phyloP scores from a whole-genome alignment of 2,797 vertebrate species.

The Melopsittacus undulatus region DNA sequence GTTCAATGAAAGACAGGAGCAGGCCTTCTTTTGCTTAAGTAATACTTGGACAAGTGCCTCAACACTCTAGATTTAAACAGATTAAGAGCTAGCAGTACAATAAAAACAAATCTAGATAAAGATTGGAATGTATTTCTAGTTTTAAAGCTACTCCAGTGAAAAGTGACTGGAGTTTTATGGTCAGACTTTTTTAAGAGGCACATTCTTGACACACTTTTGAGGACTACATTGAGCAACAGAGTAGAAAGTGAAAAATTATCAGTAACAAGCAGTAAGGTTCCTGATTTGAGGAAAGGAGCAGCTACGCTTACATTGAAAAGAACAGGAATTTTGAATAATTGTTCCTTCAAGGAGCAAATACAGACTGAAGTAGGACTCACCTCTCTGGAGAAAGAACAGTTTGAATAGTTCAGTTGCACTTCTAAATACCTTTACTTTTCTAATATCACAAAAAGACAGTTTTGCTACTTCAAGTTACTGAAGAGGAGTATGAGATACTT shows the following conservation, averaged over 20 bases:
- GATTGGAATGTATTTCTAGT: not conserved
- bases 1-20: not conserved
- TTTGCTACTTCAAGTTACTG: not conserved
- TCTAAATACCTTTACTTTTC: not conserved
- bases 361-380: not conserved
- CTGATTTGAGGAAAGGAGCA: not conserved
- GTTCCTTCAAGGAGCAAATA: not conserved
- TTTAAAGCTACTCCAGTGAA: not conserved
- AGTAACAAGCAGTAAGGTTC: not conserved
- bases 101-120: not conserved
- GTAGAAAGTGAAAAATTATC: not conserved
- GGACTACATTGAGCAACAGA: not conserved
- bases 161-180: not conserved
- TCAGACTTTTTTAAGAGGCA: not conserved
- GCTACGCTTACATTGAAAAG: not conserved
- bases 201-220: not conserved
- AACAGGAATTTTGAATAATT: not conserved
- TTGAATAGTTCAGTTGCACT: not conserved
- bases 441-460: not conserved
- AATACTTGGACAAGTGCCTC: not conserved
- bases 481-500: not conserved
- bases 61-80: not conserved
- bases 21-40: fast-evolving
- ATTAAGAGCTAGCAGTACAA: not conserved
- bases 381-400: not conserved